Evolutionary conservation across 2,113 vertebrate species (phyloP).

Genomic region (Silurus glanis): DNA sequence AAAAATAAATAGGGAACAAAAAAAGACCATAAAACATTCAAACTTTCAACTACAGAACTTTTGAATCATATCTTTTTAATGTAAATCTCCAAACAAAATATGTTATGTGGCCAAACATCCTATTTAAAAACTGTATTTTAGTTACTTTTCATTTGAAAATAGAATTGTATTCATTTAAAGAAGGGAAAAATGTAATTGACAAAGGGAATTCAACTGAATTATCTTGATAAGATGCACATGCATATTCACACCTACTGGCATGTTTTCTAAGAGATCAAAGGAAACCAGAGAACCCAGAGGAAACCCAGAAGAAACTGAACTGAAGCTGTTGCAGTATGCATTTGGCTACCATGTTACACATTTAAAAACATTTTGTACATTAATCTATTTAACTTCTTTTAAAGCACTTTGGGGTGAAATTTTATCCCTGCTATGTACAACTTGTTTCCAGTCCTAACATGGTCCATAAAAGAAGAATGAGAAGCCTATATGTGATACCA

Average conservation of each 20-base stretch:
- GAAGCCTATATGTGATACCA: neutral
- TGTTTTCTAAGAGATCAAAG: neutral
- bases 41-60: neutral
- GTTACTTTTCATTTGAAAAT: neutral
- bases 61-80: neutral
- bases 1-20: neutral
- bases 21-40: neutral
- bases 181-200: neutral
- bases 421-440: neutral
- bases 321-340: neutral
- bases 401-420: neutral
- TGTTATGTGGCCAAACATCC: neutral
- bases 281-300: neutral
- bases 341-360: neutral
- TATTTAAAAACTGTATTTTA: neutral
- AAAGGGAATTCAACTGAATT: too few relatives aligned
- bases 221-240: neutral
- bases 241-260: neutral
- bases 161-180: too few relatives aligned
- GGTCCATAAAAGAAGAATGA: conserved; percentile 34
- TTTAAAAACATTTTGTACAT: neutral
- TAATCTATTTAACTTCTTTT: neutral
- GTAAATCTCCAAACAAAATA: neutral
- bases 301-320: neutral
- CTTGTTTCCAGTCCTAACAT: conserved; percentile 40